phyloP scores from a whole-genome alignment of 1,140 invertebrate species.

The Charaxes varanes region DNA sequence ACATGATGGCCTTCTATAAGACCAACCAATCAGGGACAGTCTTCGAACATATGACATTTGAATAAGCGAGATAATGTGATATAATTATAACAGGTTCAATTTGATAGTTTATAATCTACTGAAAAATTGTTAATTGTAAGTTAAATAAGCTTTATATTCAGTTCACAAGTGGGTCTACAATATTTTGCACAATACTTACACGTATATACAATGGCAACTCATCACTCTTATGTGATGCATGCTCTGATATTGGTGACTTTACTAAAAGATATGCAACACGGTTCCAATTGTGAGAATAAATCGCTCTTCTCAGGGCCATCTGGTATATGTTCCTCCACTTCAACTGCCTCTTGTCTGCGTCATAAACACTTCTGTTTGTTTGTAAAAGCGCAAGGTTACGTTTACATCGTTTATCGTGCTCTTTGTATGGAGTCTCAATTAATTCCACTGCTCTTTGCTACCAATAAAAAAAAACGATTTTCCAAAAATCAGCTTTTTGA shows the following conservation, averaged over 20 bases:
- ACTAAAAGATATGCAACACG: constrained; percentile 43
- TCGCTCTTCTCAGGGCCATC: constrained; percentile 35
- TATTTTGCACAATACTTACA: constrained; percentile 38
- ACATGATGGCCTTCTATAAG: too few species aligned
- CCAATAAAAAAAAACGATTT: constrained; percentile 23
- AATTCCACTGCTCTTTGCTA: constrained; percentile 36
- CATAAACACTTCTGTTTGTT: constrained; percentile 16
- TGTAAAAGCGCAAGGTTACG: constrained; percentile 31
- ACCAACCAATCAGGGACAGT: too few species aligned
- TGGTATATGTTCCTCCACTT: constrained; percentile 30
- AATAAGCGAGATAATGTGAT: too few species aligned
- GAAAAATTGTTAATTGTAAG: too few species aligned
- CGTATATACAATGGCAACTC: constrained; percentile 38
- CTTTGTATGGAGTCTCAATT: constrained; percentile 22
- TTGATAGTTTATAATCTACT: too few species aligned
- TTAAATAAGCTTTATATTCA: too few species aligned
- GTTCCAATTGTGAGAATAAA: constrained; percentile 57
- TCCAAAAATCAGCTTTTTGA: too few species aligned
- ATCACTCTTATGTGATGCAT: constrained; percentile 18
- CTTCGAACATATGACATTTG: too few species aligned
- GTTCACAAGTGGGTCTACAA: neutral
- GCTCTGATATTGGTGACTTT: constrained; percentile 43
- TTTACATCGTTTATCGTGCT: constrained; percentile 28
- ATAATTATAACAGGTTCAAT: too few species aligned
- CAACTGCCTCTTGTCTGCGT: constrained; percentile 13